phyloP scores from a whole-genome alignment of 1,140 invertebrate species.

The Gonatopus flavifemur region DNA sequence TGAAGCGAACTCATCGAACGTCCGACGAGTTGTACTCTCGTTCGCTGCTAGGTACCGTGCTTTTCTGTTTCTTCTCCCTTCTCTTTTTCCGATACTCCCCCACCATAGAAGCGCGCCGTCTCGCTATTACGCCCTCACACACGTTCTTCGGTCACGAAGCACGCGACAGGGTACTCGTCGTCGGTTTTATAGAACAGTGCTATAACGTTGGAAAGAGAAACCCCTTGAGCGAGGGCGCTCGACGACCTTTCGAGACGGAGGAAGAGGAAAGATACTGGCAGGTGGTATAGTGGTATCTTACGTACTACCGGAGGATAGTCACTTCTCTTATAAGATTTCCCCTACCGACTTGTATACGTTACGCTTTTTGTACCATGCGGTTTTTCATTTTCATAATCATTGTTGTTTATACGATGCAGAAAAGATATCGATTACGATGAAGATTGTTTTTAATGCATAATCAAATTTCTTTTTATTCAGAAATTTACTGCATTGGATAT shows the following conservation, averaged over 20 bases:
- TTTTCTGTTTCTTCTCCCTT: slow-evolving; percentile 4
- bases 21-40: slow-evolving; percentile 27
- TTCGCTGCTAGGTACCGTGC: slow-evolving; percentile 9
- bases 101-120: slow-evolving; percentile 11
- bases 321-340: too few species aligned
- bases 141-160: slow-evolving; percentile 14
- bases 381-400: too few species aligned
- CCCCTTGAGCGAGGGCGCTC: slow-evolving; percentile 11
- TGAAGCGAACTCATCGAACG: slow-evolving; percentile 7
- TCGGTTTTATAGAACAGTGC: slow-evolving; percentile 23
- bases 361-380: too few species aligned
- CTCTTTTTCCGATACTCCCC: slow-evolving; percentile 15
- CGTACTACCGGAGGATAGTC: too few species aligned
- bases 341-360: too few species aligned
- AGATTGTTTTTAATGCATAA: too few species aligned
- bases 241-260: slow-evolving; percentile 1
- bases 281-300: too few species aligned
- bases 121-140: slow-evolving; percentile 27
- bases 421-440: too few species aligned
- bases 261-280: too few species aligned
- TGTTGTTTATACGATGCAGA: too few species aligned
- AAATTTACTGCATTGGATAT: too few species aligned
- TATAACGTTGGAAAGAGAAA: slow-evolving; percentile 23
- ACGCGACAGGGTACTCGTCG: slow-evolving; percentile 23
- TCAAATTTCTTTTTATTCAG: too few species aligned